Conservation (phyloP, 2,113 vertebrate genomes). For the Petaurus breviceps region DNA sequence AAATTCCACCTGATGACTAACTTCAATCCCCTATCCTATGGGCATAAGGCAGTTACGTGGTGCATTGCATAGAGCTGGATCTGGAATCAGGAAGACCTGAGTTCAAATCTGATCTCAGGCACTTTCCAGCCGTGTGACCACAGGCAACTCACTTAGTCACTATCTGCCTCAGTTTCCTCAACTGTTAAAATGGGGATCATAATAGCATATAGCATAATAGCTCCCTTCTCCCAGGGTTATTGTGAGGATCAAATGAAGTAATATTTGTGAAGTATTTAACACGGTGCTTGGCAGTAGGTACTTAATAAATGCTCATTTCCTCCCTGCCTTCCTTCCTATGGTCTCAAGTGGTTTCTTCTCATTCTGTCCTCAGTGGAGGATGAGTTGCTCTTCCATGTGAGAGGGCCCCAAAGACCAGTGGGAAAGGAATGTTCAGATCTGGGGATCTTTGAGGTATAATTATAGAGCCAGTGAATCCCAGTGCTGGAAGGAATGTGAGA, state of each 20-base stretch:
- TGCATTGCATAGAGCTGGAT: neutral
- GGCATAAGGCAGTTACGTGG: neutral
- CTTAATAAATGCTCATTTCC: neutral
- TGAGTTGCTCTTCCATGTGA: neutral
- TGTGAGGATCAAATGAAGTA: neutral
- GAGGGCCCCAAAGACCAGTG: neutral
- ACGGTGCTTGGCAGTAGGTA: neutral
- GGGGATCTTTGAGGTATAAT: neutral
- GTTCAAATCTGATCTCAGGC: neutral
- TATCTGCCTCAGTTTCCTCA: neutral
- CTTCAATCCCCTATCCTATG: neutral
- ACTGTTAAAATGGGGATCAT: neutral
- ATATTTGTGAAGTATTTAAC: neutral
- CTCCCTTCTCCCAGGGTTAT: neutral
- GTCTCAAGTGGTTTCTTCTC: neutral
- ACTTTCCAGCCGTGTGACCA: neutral
- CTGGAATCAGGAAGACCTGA: neutral
- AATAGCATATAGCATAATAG: neutral
- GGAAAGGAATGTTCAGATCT: neutral
- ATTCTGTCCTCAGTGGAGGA: neutral
- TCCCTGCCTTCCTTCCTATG: neutral
- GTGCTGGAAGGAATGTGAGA: neutral
- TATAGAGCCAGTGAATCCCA: neutral
- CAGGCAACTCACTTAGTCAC: neutral
- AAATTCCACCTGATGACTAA: constrained; percentile 15